These are phyloP conservation scores for Brachionichthys hirsutus DNA, from an alignment of 2,113 vertebrate species.

Conservation along the genomic window DNA sequence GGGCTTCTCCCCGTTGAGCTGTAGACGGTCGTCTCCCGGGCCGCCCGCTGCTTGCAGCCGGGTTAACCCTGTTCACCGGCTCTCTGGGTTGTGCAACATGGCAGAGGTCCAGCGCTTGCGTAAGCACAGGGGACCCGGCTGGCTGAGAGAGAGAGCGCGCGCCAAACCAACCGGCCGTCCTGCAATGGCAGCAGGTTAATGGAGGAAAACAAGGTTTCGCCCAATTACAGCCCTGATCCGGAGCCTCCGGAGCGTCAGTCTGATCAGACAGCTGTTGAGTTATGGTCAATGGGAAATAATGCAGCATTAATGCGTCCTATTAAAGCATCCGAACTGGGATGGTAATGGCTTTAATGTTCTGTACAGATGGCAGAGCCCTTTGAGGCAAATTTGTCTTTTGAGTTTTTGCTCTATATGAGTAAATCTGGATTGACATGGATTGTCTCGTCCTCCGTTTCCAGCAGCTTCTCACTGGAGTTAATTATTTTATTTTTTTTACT, in stretches of 20 bases:
- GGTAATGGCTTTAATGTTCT: not conserved
- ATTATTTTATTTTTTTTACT: not conserved
- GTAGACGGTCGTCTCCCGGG: not conserved
- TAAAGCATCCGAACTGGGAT: not conserved
- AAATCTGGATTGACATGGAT: no score
- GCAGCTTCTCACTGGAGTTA: not conserved
- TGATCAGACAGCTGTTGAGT: not conserved
- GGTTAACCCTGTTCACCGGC: conserved; percentile 62
- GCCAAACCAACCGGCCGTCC: conserved; percentile 51
- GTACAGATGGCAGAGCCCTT: not conserved
- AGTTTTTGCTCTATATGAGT: no score
- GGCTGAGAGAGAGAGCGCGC: conserved; percentile 51
- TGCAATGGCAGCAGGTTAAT: conserved; percentile 35
- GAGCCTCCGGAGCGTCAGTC: conserved; percentile 9
- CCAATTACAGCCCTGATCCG: conserved; percentile 35
- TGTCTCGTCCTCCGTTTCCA: not conserved
- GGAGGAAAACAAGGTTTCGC: conserved; percentile 47
- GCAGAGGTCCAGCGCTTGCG: conserved; percentile 67
- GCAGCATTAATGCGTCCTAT: not conserved
- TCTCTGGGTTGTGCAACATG: conserved; percentile 66
- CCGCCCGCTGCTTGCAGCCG: conserved; percentile 22
- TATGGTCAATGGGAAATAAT: not conserved
- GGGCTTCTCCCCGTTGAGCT: conserved; percentile 9
- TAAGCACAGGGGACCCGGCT: conserved; percentile 52
- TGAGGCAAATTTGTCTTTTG: not conserved